Conservation (phyloP, 2,113 vertebrate species). For the Stegastes partitus region DNA sequence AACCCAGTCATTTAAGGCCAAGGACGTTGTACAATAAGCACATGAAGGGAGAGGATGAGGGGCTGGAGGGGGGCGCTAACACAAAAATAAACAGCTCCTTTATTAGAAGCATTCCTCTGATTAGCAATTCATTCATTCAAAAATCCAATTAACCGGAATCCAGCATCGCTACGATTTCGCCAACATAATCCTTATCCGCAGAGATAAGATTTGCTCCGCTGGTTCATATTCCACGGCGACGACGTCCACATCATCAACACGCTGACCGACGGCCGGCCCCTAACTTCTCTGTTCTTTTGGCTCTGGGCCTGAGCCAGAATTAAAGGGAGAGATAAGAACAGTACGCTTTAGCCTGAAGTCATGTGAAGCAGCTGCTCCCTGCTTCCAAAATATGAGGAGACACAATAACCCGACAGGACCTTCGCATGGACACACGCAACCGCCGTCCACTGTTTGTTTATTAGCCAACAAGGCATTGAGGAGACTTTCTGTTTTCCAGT, state of each 20-base stretch:
- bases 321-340: slow-evolving; percentile 43
- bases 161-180: not conserved
- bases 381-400: slow-evolving; percentile 14
- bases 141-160: not conserved
- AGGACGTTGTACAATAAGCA: not conserved
- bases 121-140: not conserved
- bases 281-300: slow-evolving; percentile 7
- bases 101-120: not conserved
- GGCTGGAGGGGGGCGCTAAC: too few species aligned
- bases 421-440: not conserved
- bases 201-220: slow-evolving; percentile 35
- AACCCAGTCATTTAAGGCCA: slow-evolving; percentile 1
- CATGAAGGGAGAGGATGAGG: not conserved
- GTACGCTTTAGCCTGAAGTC: slow-evolving; percentile 22
- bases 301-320: slow-evolving; percentile 1
- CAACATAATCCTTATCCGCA: not conserved
- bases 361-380: slow-evolving; percentile 6
- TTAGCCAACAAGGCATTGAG: not conserved
- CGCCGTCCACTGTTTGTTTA: not conserved
- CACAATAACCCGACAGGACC: not conserved
- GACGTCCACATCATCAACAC: slow-evolving; percentile 22
- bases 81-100: not conserved
- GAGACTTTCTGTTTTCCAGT: not conserved
- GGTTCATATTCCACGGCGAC: slow-evolving; percentile 33
- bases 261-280: not conserved